Evolutionary conservation across 2,888 invertebrate species (phyloP).

Genomic region (Gymnosoma rotundatum): DNA sequence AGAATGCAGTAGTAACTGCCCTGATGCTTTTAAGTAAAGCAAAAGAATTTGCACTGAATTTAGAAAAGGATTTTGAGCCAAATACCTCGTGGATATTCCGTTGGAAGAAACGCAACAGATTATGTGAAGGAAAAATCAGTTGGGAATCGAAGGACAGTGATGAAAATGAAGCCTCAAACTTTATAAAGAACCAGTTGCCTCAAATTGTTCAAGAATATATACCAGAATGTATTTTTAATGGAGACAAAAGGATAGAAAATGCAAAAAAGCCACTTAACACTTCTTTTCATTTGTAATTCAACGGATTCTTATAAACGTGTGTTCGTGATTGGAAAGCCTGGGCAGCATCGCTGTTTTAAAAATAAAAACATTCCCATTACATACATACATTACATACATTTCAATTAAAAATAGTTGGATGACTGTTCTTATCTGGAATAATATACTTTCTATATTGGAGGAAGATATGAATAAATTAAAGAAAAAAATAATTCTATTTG

Average conservation of each 20-base stretch:
- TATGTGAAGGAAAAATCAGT: conserved; percentile 18
- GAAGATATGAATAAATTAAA: conserved; percentile 24
- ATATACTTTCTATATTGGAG: too few relatives aligned
- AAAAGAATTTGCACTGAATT: conserved; percentile 26
- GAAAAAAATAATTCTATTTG: conserved; percentile 3
- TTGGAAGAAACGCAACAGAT: not conserved
- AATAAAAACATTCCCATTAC: conserved; percentile 19
- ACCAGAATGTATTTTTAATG: too few relatives aligned
- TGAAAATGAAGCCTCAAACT: too few relatives aligned
- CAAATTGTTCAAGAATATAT: too few relatives aligned
- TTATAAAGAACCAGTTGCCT: too few relatives aligned
- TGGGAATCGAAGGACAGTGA: conserved; percentile 18
- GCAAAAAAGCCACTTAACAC: too few relatives aligned
- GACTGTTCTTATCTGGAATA: too few relatives aligned
- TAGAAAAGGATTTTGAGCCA: conserved; percentile 28
- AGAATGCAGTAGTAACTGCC: conserved; percentile 26
- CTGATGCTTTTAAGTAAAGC: conserved; percentile 42
- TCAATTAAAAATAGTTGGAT: conserved; percentile 36
- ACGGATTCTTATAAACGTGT: conserved; percentile 33
- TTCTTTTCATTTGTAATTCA: too few relatives aligned
- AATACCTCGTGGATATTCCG: not conserved
- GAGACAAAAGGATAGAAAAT: too few relatives aligned
- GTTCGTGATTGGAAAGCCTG: conserved; percentile 38
- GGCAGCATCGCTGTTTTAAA: conserved; percentile 7
- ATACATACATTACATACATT: conserved; percentile 13